These are phyloP conservation scores for Pollenia amentaria DNA, from an alignment of 2,888 invertebrate species.

Conservation along the genomic window DNA sequence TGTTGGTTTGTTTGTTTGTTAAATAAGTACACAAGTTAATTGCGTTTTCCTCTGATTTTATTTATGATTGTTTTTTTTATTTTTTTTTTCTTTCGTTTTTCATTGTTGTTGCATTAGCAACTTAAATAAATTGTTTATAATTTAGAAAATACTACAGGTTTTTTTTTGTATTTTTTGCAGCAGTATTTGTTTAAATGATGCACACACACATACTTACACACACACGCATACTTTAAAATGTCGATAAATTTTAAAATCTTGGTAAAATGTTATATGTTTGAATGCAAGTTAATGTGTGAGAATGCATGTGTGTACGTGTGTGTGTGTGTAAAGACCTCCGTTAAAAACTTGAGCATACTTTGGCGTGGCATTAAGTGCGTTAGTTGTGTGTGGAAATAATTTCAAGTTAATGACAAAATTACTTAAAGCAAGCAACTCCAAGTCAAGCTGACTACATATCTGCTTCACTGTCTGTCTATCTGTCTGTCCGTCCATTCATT, in stretches of 20 bases:
- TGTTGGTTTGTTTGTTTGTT: slow-evolving; percentile 40
- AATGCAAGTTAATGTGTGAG: not conserved
- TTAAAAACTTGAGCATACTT: slow-evolving; percentile 54
- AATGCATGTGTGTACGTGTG: not conserved
- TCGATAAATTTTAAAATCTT: slow-evolving; percentile 52
- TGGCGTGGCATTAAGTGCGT: slow-evolving; percentile 72
- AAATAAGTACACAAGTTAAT: slow-evolving; percentile 63
- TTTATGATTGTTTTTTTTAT: slow-evolving; percentile 55
- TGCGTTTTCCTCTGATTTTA: slow-evolving; percentile 68
- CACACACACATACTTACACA: slow-evolving; percentile 24
- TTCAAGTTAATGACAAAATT: slow-evolving; percentile 82
- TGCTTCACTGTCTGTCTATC: slow-evolving; percentile 35
- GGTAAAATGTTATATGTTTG: not conserved
- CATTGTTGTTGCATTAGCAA: slow-evolving; percentile 69
- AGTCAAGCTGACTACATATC: slow-evolving; percentile 35
- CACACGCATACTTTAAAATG: slow-evolving; percentile 21
- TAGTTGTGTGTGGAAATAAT: slow-evolving; percentile 79
- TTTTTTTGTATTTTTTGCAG: slow-evolving; percentile 22
- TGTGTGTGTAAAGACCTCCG: slow-evolving; percentile 38
- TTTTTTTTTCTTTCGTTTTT: slow-evolving; percentile 45
- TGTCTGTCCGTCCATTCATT: slow-evolving; percentile 37
- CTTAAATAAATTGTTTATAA: slow-evolving; percentile 72
- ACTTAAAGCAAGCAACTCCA: slow-evolving; percentile 70
- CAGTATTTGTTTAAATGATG: slow-evolving; percentile 55
- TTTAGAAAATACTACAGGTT: slow-evolving; percentile 63